Evolutionary conservation across 2,888 invertebrate species (phyloP), one percentile per base, ranked within the genome.

Genomic region (Synanthedon andrenaeformis): DNA sequence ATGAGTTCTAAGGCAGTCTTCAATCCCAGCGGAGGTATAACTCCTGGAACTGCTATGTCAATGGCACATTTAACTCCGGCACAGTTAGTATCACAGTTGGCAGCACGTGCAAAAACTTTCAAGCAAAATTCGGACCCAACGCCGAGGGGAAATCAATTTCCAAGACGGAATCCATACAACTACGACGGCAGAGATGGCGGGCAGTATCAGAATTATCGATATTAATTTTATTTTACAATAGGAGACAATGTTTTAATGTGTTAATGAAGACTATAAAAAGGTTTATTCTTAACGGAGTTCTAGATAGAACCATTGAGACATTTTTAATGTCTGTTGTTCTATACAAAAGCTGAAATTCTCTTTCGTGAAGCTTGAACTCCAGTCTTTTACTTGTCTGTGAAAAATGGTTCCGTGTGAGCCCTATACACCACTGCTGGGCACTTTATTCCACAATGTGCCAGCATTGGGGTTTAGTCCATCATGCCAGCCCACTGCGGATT

Each of bases 21-120:
- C 60, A 81, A 76, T 49, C 80, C 85, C 0, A 76, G 70, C 19
- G 85, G 86, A 2, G 76, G 80, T 59, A 61, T 72, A 14, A 62
- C 71, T 3, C 78, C 76, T 42, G 71, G 76, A 41, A 75, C 76
- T 28, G 70, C 81, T 1, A 79, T 87, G 55, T 87, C 87, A 4
- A 83, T 87, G 52, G 77, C 85, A 13, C 87, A 87, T 55, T 67
- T 87, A 61, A 87, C 87, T 12, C 85, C 87, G 3, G 87, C 87
- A 41, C 87, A 87, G 62, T 64, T 87, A 54, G 85, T 87, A 53
- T 85, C 84, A 0, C 87, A 85, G 65, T 61, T 86, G 50, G 85
- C 84, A 23, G 86, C 86, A 10, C 76, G 85, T 28, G 87, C 87
- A 58, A 87, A 86, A 67, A 81, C 84, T 1, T 56, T 86, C 61